Evolutionary conservation across 2,797 vertebrate species (phyloP).

Genomic region (Onychomys arenicola): DNA sequence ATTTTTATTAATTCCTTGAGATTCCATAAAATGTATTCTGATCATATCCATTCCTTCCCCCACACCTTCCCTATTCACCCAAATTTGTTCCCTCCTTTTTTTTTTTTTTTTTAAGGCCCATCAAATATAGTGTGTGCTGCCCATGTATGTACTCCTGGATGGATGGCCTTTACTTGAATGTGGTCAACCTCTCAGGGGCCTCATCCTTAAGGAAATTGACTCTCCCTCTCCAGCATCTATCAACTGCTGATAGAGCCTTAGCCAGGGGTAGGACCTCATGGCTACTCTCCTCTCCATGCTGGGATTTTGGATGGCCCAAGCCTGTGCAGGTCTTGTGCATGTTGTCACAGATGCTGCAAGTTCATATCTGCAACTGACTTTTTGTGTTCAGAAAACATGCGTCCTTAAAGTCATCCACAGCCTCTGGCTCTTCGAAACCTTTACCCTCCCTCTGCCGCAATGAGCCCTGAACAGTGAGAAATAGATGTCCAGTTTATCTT

Average conservation of each 20-base stretch:
- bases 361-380: too few relatives aligned
- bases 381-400: not conserved
- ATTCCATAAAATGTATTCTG: not conserved
- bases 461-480: not conserved
- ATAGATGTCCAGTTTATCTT: not conserved
- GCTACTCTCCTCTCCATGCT: not conserved
- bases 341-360: not conserved
- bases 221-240: not conserved
- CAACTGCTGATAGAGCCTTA: not conserved
- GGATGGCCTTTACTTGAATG: not conserved
- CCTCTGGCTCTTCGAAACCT: not conserved
- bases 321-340: not conserved
- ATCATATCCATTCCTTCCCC: not conserved
- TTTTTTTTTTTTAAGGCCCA: not conserved
- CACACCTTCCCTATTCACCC: too few relatives aligned
- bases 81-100: not conserved
- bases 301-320: not conserved
- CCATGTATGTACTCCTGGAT: not conserved
- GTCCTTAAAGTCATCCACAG: not conserved
- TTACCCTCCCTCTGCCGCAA: not conserved
- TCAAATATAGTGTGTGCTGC: not conserved
- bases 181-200: not conserved
- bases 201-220: not conserved
- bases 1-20: too few relatives aligned
- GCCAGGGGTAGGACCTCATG: not conserved